Evolutionary conservation across 2,797 vertebrate species (phyloP), one percentile per base, ranked within the genome.

Genomic region (Zenarchopterus dispar): DNA sequence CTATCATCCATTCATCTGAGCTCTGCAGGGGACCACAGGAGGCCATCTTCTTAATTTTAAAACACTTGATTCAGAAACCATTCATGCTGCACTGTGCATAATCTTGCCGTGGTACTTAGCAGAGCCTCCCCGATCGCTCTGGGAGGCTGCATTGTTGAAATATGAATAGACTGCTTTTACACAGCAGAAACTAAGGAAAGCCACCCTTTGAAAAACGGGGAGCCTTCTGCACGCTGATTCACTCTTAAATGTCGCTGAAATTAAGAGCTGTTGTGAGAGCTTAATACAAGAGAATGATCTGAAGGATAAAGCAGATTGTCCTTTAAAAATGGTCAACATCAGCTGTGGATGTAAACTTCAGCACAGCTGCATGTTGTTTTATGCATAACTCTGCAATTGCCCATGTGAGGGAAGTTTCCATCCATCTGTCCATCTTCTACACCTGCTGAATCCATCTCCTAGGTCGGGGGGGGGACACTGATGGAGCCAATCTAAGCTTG

Each of bases 31-130:
- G 36, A 46, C 44, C 23, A 19, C 47, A 21, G 75, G 63, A 73
- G 68, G 41, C 71, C 75, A 51, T 79, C 65, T 52, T 42, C 50
- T 53, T 68, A 26, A 67, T 71, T 85, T 76, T 36, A 67, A 50
- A 75, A 36, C 31, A 22, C 50, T 28, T 70, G 77, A 84, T 86
- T 74, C 73, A 69, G 58, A 74, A 64, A 23, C 28, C 42, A 66
- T 73, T 80, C 81, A 65, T 24, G 56, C 46, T 19, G 26, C 57
- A 48, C 65, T 58, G 58, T 69, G 76, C 52, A 75, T 76, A 63
- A 75, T 74, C 67, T 47, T 6, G 17, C 70, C 22, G 17, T 41
- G 53, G 51, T 49, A 45, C 56, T 59, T 16, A 58, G n/a, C 45
- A 68, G 66, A 74, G 51, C 46, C 61, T 53, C 55, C 31, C 62